These are phyloP conservation scores for Parelbella ahira DNA, from an alignment of 2,888 invertebrate species.

Conservation along the genomic window DNA sequence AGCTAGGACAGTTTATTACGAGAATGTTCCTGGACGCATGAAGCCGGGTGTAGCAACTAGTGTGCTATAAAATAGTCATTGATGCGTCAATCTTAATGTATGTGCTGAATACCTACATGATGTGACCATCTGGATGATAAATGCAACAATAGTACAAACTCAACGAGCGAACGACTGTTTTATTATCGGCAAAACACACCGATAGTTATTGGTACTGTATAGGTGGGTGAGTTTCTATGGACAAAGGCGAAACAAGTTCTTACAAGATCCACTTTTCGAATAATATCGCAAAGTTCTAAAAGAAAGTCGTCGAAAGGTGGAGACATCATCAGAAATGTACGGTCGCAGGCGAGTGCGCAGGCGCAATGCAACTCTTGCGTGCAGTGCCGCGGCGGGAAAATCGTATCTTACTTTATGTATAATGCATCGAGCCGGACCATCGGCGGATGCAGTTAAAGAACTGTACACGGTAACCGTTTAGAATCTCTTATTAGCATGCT, in stretches of 20 bases:
- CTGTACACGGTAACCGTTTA: conserved; percentile 35
- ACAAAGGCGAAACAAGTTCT: conserved; percentile 16
- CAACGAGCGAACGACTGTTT: too few relatives aligned
- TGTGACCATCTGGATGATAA: too few relatives aligned
- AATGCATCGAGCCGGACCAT: conserved; percentile 44
- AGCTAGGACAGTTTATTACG: too few relatives aligned
- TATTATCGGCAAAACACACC: too few relatives aligned
- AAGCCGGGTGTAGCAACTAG: too few relatives aligned
- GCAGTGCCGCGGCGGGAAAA: conserved; percentile 52
- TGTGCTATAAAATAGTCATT: too few relatives aligned
- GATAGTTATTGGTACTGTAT: too few relatives aligned
- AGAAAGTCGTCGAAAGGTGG: conserved; percentile 60
- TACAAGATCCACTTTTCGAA: conserved; percentile 18
- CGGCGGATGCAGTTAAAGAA: conserved; percentile 41
- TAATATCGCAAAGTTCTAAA: conserved; percentile 36
- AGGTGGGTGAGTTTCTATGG: too few relatives aligned
- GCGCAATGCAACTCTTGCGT: conserved; percentile 56
- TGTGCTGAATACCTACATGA: too few relatives aligned
- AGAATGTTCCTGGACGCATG: too few relatives aligned
- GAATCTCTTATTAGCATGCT: conserved; percentile 17
- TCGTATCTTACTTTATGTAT: conserved; percentile 57
- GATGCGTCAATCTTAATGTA: too few relatives aligned
- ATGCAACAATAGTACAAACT: too few relatives aligned
- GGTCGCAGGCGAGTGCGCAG: conserved; percentile 55
- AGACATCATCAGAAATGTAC: conserved; percentile 50